Base-by-base conservation (phyloP, 2,113 vertebrate species). In the Tyrannus savana region DNA sequence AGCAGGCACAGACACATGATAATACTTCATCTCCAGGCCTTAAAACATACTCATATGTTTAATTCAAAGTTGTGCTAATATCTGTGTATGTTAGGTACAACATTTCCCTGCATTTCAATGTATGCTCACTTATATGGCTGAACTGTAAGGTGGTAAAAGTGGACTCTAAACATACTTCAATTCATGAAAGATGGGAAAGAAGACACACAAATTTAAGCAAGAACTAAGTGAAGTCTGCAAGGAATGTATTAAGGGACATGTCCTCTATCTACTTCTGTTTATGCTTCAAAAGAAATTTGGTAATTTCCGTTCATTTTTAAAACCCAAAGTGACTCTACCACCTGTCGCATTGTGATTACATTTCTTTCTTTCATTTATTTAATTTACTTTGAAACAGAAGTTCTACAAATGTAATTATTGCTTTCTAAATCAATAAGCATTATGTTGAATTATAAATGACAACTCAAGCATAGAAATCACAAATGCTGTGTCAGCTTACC, bases 401-500 rank as follows among this genome's bases (percentile, higher is more conserved):
- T 79, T 84, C 86, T 80, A 68, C 76, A 91, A 84, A 95, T 94
- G 73, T 82, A 94, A 95, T 95, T 93, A 84, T 88, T 95, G 72
- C 63, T 86, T 97, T 95, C 71, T 95, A 93, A 84, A 94, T 89
- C 85, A 72, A 89, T 93, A 77, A 84, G 39, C 33, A 42, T 87
- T 94, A 39, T 75, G 74, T 55, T 95, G 75, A 96, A 95, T 92
- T 96, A 92, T 94, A 91, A 92, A 94, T 91, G 87, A 42, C 62
- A 88, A 71, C 42, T 90, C 58, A 64, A 71, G 75, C 6, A 0
- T 37, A 71, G 84, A 95, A 90, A 75, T 80, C 49, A 72, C 2
- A 6, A 83, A 52, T 58, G 81, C 78, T 80, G 67, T 59, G 79
- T 95, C 89, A 94, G 56, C 46, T 90, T 93, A 88, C 95, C 94